Conservation (phyloP, 2,797 vertebrate species). For the Hemibagrus guttatus region DNA sequence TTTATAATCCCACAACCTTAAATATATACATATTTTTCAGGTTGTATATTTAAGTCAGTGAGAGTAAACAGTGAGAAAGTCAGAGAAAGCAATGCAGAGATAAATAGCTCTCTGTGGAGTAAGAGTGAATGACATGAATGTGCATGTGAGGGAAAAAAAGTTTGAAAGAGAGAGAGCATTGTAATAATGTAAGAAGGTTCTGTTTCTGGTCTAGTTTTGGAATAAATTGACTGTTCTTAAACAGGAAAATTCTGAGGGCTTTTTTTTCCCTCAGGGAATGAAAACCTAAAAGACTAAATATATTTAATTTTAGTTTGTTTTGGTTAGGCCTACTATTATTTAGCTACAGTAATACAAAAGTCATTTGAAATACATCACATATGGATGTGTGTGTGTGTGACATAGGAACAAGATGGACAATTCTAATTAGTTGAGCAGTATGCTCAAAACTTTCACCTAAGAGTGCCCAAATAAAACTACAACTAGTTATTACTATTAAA, state of each 20-base stretch:
- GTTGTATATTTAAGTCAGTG: background rate
- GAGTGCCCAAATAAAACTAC: no score
- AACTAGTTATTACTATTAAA: no score
- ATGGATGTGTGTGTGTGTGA: background rate
- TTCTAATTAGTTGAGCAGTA: no score
- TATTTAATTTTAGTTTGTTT: background rate
- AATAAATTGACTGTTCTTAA: constrained; percentile 6
- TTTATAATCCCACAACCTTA: no score
- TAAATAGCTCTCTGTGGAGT: background rate
- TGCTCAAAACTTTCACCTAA: no score
- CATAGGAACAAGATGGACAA: background rate
- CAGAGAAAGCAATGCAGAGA: background rate
- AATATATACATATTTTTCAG: background rate
- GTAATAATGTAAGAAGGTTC: constrained; percentile 37
- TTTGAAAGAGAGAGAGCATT: constrained; percentile 21
- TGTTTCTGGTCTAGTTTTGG: constrained; percentile 6
- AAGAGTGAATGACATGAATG: background rate
- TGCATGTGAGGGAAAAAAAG: background rate
- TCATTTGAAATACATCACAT: background rate
- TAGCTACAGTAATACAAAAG: background rate
- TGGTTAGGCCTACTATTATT: background rate
- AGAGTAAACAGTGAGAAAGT: background rate
- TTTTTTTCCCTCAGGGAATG: background rate
- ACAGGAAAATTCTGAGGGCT: background rate
- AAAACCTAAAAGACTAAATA: background rate